A percentile compares a stretch with the other conserved stretches of the same genome.
Evolutionary conservation across 2,113 vertebrate species (phyloP).

Genomic region (Nanorana parkeri): DNA sequence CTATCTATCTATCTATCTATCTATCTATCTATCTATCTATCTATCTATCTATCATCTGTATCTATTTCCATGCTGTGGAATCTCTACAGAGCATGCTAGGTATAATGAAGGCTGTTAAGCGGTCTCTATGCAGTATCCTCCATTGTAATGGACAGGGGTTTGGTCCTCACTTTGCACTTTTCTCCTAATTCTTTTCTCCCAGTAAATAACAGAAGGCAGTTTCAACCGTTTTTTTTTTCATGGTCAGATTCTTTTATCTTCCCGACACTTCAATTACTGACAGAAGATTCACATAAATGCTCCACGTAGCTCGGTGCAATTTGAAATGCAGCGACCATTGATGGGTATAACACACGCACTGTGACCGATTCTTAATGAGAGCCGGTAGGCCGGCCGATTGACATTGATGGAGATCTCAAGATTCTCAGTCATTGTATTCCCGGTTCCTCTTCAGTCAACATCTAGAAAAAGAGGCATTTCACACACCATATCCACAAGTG

Average conservation of each 20-base stretch:
- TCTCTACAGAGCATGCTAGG: no score
- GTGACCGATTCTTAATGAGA: constrained; percentile 63
- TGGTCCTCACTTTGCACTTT: no score
- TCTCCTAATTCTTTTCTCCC: not conserved
- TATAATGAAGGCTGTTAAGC: no score
- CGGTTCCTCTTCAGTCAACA: constrained; percentile 52
- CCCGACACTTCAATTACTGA: constrained; percentile 68
- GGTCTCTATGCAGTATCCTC: no score
- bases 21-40: constrained; percentile 18
- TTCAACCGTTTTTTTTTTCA: constrained; percentile 63
- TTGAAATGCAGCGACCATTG: constrained; percentile 61
- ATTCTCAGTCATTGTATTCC: constrained; percentile 59
- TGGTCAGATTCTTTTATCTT: constrained; percentile 71
- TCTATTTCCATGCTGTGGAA: not conserved
- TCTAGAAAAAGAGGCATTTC: constrained; percentile 59
- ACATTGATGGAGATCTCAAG: constrained; percentile 57
- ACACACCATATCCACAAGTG: constrained; percentile 46
- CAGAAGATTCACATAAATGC: constrained; percentile 60
- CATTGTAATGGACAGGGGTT: no score
- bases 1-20: constrained; percentile 18
- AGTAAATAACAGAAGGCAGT: not conserved
- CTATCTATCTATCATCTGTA: not conserved
- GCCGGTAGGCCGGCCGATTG: constrained; percentile 60
- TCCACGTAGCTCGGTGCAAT: constrained; percentile 59
- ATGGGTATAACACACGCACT: constrained; percentile 43